Base-by-base conservation (phyloP, 2,888 invertebrate genomes). In the Oscheius myriophilus region DNA sequence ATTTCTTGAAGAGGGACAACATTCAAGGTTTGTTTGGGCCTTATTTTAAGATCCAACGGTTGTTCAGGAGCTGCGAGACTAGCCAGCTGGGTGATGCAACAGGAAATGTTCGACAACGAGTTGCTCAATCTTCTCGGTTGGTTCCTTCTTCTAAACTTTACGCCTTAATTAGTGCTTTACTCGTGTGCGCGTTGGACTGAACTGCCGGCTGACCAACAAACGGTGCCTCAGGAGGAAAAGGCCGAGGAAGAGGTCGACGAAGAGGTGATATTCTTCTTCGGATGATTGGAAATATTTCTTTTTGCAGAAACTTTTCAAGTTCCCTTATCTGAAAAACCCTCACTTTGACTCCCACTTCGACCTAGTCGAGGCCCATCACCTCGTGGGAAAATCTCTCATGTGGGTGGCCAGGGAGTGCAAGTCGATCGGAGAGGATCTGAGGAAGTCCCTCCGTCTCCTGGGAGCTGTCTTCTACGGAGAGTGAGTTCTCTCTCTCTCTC, bases 341-440 rank as follows among this genome's bases (percentile, higher is more conserved):
- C 93, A 90, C 86, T 92, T 92, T 88, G 95, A 96, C 89, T 92
- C 93, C 84, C 95, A 96, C 87, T 94, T 94, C 88, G 94, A 94
- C 88, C 89, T 95, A 23, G 90, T 88, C 70, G 91, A 93, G 77
- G 90, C 91, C 7, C 87, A 90, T 33, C 90, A 91, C 84, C 88
- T 93, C 49, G 89, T 93, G 58, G 95, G 95, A 0, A 96, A 96
- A 89, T 93, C 94, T 1, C 88, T 96, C 59, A 59, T 73, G 23
- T 86, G 83, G 84, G 58, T 84, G 18, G 62, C 75, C 0, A 55
- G 75, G 33, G 78, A 82, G 26, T 64, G 79, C 12, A 64, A 67
- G 33, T 55, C 62, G 1, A 16, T 76, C 14, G 33, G 51, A 12
- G 49, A 62, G 0, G 65, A 69, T 4, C 16, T 75, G 16, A 49